Conservation (phyloP, 2,888 invertebrate genomes). For the Lithosia quadra region DNA sequence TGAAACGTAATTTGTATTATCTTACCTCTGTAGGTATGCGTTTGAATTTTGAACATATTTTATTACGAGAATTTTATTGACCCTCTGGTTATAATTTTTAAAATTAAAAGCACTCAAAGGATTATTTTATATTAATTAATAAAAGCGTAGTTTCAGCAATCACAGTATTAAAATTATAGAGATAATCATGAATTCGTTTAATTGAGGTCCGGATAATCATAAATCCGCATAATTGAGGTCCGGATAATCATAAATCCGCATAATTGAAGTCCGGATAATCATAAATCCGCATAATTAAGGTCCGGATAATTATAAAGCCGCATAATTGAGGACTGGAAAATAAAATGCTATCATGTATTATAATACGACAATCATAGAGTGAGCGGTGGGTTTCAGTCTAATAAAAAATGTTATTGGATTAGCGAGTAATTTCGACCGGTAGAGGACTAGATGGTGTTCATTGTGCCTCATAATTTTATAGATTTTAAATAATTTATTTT, state of each 20-base stretch:
- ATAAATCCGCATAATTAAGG: background rate
- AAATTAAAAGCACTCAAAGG: too few species aligned
- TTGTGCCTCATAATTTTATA: constrained; percentile 37
- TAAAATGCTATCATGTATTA: background rate
- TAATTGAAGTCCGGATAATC: background rate
- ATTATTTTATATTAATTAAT: too few species aligned
- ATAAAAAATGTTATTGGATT: background rate
- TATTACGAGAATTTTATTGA: too few species aligned
- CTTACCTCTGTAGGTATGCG: too few species aligned
- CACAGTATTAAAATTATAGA: too few species aligned
- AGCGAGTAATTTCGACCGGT: background rate
- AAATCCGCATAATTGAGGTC: background rate
- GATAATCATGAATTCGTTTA: background rate
- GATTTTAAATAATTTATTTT: constrained; percentile 41
- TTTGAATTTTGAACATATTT: too few species aligned
- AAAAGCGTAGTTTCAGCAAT: too few species aligned
- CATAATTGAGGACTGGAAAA: background rate
- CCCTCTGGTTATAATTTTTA: too few species aligned
- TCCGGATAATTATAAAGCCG: background rate
- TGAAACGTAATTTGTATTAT: too few species aligned
- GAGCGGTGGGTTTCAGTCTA: background rate
- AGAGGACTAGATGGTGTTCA: constrained; percentile 17
- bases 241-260: too few species aligned
- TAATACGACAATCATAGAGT: background rate
- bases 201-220: background rate